phyloP scores from a whole-genome alignment of 2,113 vertebrate species.

The Heptranchias perlo region DNA sequence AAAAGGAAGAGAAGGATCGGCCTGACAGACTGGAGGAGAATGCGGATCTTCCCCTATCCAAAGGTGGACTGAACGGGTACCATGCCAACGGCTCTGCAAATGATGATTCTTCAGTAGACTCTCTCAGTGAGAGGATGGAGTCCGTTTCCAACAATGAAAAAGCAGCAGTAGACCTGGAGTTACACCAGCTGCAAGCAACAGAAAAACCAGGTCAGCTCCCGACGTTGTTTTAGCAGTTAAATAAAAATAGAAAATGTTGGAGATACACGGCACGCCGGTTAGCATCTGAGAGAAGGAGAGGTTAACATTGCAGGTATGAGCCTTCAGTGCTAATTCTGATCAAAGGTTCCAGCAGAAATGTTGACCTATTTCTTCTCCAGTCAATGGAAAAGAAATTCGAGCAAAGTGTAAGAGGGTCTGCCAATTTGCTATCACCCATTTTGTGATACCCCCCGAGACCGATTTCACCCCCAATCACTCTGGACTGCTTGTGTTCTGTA shows the following conservation, averaged over 20 bases:
- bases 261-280: too few relatives aligned
- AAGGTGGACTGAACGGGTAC: conserved; percentile 42
- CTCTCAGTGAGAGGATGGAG: conserved; percentile 48
- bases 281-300: background rate
- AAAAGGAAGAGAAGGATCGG: conserved; percentile 56
- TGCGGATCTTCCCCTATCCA: conserved; percentile 43
- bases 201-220: conserved; percentile 55
- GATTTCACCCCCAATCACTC: background rate
- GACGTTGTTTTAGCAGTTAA: background rate
- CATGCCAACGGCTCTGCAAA: conserved; percentile 49
- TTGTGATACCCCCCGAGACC: background rate
- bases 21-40: conserved; percentile 46
- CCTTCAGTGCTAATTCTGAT: background rate
- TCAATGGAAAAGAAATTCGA: background rate
- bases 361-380: background rate
- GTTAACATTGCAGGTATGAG: background rate
- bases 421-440: background rate
- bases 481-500: background rate
- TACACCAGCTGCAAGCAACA: background rate
- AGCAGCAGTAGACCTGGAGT: conserved; percentile 43
- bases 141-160: conserved; percentile 46
- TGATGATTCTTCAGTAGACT: conserved; percentile 47
- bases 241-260: background rate
- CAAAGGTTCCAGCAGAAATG: background rate
- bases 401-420: background rate